Evolutionary conservation across 2,797 vertebrate species (phyloP), one percentile per base, ranked within the genome.

Genomic region (Spinus olivaceus): DNA sequence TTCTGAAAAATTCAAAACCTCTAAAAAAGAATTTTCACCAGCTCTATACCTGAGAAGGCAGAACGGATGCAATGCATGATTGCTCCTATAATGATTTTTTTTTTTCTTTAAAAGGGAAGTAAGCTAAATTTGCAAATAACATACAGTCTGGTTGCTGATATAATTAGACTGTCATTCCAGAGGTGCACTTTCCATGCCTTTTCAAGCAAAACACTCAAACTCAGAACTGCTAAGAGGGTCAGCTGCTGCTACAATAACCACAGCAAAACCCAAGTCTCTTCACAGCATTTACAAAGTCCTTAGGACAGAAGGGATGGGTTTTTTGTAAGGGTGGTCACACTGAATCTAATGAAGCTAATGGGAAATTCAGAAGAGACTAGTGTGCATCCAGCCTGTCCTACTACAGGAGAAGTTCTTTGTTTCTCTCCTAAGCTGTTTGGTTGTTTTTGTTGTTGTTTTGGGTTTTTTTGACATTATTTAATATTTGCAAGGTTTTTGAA

Each of bases 1-100:
- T 81, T 57, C 25, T 63, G n/a, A 92, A 88, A 81, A 92, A 59
- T n/a, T 81, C 24, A 56, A 81, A 90, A 47, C 13, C 7, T 49
- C 19, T 56, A 13, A 49, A 85, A 79, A 66, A 60, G n/a, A 27
- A 3, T 37, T 54, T 54, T 85, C 15, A 39, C 17, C 42, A 61
- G 13, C 27, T 67, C 19, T 67, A 44, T 15, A 84, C 24, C 42
- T 61, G 24, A 78, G 27, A 90, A 77, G 22, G 39, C 21, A 25
- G 33, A 79, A 79, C 39, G 33, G 79, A 92, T 56, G 32, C 5
- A 74, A 86, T 0, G 7, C 41, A 17, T 77, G 71, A 64, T 12
- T 82, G 60, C 30, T 82, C 12, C 33, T 60, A 19, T 33, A 70
- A 71, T n/a, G 19, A 44, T 63, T 10, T 46, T 81, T 81, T 69